Evolutionary conservation across 1,140 invertebrate genomes (phyloP).

Genomic region (Neodiprion pinetum): DNA sequence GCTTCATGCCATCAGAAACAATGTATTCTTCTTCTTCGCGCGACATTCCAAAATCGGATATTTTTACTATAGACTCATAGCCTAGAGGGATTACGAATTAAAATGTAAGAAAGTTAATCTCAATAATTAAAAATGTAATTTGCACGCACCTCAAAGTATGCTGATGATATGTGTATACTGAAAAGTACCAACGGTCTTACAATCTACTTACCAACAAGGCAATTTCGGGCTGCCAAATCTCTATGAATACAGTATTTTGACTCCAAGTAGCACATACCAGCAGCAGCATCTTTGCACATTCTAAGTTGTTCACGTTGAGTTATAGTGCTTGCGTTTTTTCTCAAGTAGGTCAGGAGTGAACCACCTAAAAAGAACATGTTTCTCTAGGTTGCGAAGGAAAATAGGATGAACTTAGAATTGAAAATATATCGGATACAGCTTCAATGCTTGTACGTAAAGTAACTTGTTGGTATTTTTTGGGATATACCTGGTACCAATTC

Average conservation of each 20-base stretch:
- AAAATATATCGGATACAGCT: background rate
- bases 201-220: constrained; percentile 76
- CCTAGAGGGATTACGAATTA: constrained; percentile 54
- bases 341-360: constrained; percentile 85
- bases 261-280: constrained; percentile 95
- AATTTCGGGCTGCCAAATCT: constrained; percentile 95
- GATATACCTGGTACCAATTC: constrained; percentile 87
- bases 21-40: constrained; percentile 97
- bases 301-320: constrained; percentile 78
- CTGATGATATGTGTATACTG: background rate
- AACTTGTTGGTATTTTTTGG: too few species aligned
- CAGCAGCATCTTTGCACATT: constrained; percentile 94
- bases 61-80: constrained; percentile 89
- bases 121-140: background rate
- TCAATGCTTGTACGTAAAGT: too few species aligned
- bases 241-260: constrained; percentile 96
- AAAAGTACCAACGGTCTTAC: constrained; percentile 14
- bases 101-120: constrained; percentile 16
- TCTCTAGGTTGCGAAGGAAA: background rate
- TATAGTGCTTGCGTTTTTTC: constrained; percentile 76
- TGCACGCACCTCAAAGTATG: too few species aligned
- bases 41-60: constrained; percentile 98
- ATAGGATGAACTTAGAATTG: constrained; percentile 8
- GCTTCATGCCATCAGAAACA: constrained; percentile 96
- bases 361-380: constrained; percentile 72